Percentiles rank a stretch among this genome's conserved stretches.
Evolutionary conservation across 2,797 vertebrate genomes (phyloP).

Genomic region (Lycodopsis pacificus): DNA sequence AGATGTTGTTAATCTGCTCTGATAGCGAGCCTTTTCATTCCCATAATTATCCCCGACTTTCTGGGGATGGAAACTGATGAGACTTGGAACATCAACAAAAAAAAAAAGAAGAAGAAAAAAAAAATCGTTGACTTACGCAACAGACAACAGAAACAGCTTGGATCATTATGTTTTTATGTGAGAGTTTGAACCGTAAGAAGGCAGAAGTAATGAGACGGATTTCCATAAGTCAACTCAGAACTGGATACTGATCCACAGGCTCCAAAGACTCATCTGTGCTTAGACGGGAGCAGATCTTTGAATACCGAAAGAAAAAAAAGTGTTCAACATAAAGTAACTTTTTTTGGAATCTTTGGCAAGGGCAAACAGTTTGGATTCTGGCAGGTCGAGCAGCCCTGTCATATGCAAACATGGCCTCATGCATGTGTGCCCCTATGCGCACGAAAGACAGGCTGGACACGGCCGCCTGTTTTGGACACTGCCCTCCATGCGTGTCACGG

Average conservation of each 20-base stretch:
- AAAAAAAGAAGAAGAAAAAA: constrained; percentile 7
- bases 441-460: constrained; percentile 70
- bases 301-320: constrained; percentile 37
- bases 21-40: constrained; percentile 71
- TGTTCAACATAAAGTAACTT: constrained; percentile 4
- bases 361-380: constrained; percentile 59
- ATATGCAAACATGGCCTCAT: constrained; percentile 53
- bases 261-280: constrained; percentile 47
- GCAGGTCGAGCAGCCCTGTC: constrained; percentile 63
- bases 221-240: constrained; percentile 65
- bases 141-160: constrained; percentile 73
- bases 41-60: constrained; percentile 78
- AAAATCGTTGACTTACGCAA: constrained; percentile 59
- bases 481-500: constrained; percentile 75
- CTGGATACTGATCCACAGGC: constrained; percentile 42
- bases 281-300: constrained; percentile 54
- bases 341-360: constrained; percentile 53
- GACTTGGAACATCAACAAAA: constrained; percentile 67
- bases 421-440: constrained; percentile 47
- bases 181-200: constrained; percentile 57
- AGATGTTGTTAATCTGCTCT: constrained; percentile 79
- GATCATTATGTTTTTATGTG: constrained; percentile 73
- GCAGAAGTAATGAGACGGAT: constrained; percentile 67
- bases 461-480: constrained; percentile 73
- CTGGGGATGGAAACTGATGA: constrained; percentile 60